Conservation (phyloP, 2,797 vertebrate species). For the Eupleurogrammus muticus region DNA sequence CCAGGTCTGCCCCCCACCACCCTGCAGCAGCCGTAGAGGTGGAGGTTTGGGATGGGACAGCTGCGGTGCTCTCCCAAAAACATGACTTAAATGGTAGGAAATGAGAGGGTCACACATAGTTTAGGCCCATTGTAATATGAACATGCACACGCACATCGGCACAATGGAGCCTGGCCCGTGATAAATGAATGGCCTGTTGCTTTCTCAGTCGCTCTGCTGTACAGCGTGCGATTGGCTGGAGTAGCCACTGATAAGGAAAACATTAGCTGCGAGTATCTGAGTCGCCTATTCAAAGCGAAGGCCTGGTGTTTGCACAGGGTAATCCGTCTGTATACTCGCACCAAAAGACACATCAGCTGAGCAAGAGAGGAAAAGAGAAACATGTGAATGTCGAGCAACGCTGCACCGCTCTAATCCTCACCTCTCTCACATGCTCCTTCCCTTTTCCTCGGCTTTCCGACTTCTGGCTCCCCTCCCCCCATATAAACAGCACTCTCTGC, state of each 20-base stretch:
- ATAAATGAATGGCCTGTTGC: slow-evolving; percentile 63
- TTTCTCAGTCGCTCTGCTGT: slow-evolving; percentile 42
- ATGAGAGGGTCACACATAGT: slow-evolving; percentile 68
- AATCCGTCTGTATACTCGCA: slow-evolving; percentile 66
- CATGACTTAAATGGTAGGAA: slow-evolving; percentile 73
- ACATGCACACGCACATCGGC: slow-evolving; percentile 56
- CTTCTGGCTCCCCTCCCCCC: slow-evolving; percentile 47
- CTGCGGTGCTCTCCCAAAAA: slow-evolving; percentile 41
- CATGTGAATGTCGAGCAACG: slow-evolving; percentile 52
- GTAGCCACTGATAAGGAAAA: slow-evolving; percentile 72
- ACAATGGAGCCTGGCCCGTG: slow-evolving; percentile 67
- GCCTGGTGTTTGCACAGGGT: slow-evolving; percentile 70
- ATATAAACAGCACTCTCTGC: slow-evolving; percentile 38
- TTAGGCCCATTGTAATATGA: slow-evolving; percentile 70
- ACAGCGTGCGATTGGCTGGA: slow-evolving; percentile 61
- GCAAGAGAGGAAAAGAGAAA: slow-evolving; percentile 46
- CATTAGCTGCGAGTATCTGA: slow-evolving; percentile 74
- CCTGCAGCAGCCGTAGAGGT: slow-evolving; percentile 13
- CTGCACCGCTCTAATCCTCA: slow-evolving; percentile 46
- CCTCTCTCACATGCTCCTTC: slow-evolving; percentile 47
- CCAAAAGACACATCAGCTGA: slow-evolving; percentile 71
- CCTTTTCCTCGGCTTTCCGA: slow-evolving; percentile 12
- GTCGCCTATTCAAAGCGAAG: slow-evolving; percentile 72
- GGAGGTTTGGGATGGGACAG: slow-evolving; percentile 13
- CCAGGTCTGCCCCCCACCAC: slow-evolving; percentile 32